phyloP scores from a whole-genome alignment of 2,113 vertebrate genomes.

The Chaetodon auriga region DNA sequence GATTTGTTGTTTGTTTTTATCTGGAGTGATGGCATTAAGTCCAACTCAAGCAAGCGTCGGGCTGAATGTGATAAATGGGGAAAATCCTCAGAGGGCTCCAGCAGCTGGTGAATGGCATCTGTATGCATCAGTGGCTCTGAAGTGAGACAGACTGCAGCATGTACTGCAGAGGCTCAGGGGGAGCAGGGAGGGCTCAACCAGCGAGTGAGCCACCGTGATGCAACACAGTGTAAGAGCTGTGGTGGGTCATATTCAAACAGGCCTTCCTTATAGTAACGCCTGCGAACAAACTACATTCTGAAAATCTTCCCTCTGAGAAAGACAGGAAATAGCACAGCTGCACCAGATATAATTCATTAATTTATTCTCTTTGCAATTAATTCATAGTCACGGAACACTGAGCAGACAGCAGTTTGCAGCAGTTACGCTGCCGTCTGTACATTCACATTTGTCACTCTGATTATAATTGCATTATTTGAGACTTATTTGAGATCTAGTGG shows the following conservation, averaged over 20 bases:
- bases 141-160: constrained; percentile 70
- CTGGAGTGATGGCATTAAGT: constrained; percentile 20
- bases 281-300: neutral
- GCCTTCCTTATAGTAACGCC: neutral
- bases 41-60: constrained; percentile 32
- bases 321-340: constrained; percentile 11
- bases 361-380: constrained; percentile 14
- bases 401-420: neutral
- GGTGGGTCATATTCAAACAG: neutral
- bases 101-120: constrained; percentile 71
- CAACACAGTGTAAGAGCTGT: constrained; percentile 73
- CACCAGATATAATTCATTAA: neutral
- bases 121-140: constrained; percentile 68
- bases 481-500: neutral
- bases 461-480: constrained; percentile 5
- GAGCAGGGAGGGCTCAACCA: constrained; percentile 42
- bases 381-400: neutral
- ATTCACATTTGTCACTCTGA: neutral
- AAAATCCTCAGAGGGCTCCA: constrained; percentile 41
- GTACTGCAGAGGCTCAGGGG: constrained; percentile 67
- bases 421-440: neutral
- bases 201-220: constrained; percentile 69
- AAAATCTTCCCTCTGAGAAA: constrained; percentile 11
- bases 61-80: constrained; percentile 59
- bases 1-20: constrained; percentile 19